Conservation (phyloP, 2,113 vertebrate genomes). For the Clupea harengus region DNA sequence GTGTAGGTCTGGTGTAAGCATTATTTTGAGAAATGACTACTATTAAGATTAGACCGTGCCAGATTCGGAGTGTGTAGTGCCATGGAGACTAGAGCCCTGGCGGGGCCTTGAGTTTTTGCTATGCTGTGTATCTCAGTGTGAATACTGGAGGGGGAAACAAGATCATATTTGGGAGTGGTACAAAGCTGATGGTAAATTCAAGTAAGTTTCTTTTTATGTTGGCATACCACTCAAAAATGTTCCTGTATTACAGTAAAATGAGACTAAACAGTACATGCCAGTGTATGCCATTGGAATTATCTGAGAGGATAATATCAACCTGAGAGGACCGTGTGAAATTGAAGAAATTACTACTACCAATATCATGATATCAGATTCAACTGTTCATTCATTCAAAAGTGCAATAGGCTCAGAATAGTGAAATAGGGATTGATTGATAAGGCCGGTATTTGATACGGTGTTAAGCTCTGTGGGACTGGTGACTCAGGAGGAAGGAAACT, state of each 20-base stretch:
- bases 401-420: not conserved
- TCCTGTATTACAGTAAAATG: not conserved
- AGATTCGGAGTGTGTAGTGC: no score
- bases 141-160: conserved; percentile 31
- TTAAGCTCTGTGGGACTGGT: conserved; percentile 35
- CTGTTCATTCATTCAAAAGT: no score
- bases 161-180: conserved; percentile 34
- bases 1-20: not conserved
- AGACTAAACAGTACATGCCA: not conserved
- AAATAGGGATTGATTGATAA: not conserved
- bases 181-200: not conserved
- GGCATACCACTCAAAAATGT: not conserved
- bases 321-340: no score
- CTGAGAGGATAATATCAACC: no score
- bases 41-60: no score
- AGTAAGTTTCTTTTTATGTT: conserved; percentile 37
- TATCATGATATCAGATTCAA: not conserved
- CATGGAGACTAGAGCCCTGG: no score
- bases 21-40: no score
- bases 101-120: not conserved
- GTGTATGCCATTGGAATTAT: not conserved
- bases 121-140: conserved; percentile 25
- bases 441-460: conserved; percentile 11
- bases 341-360: no score
- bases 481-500: conserved; percentile 19